These are phyloP conservation scores for Acropora yongei DNA, from an alignment of 64 coral and sea anemone genomes.

Conservation along the genomic window DNA sequence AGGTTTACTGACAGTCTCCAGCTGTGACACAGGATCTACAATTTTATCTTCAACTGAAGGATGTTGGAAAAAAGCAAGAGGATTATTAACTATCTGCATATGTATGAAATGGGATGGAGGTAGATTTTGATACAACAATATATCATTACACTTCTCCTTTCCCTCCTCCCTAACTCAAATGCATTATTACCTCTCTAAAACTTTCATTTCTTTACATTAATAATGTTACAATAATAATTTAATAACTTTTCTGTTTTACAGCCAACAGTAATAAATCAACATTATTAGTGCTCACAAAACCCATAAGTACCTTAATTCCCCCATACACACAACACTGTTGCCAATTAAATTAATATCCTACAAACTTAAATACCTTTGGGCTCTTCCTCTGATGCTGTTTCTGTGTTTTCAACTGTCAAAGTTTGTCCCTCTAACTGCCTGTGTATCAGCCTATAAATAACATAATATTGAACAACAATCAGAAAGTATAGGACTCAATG, in stretches of 20 bases:
- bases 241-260: no score
- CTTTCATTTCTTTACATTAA: no score
- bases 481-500: no score
- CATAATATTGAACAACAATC: not conserved
- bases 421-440: not conserved
- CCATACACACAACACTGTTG: not conserved
- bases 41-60: not conserved
- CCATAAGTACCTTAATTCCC: not conserved
- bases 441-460: slow-evolving; percentile 4
- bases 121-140: no score
- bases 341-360: not conserved
- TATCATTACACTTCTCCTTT: no score
- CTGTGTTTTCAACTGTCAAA: not conserved
- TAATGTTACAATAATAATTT: no score
- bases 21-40: not conserved
- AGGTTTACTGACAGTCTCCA: not conserved
- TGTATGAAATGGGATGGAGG: no score
- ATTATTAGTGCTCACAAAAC: not conserved
- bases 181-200: no score
- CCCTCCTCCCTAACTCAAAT: no score
- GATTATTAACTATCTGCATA: no score
- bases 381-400: not conserved
- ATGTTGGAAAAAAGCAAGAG: not conserved
- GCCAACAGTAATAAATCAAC: no score
- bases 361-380: not conserved